Conservation (phyloP, 35 echinoderm and acorn worm species). For the Nesometra sesokonis region DNA sequence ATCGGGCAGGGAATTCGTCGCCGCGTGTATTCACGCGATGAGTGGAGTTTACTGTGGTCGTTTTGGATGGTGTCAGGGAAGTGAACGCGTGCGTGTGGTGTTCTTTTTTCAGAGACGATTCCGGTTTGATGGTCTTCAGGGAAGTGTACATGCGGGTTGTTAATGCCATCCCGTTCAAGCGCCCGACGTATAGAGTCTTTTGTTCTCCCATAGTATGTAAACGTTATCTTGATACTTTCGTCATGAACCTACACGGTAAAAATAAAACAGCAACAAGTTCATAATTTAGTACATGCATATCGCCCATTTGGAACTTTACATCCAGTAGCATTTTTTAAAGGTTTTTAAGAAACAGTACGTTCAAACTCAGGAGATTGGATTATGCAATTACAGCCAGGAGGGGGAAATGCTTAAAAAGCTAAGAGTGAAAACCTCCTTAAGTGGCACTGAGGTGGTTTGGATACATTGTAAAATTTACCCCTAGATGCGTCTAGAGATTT, state of each 20-base stretch:
- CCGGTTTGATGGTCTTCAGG: background rate
- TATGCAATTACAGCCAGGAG: no score
- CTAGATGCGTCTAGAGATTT: no score
- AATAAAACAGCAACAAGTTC: background rate
- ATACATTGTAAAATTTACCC: no score
- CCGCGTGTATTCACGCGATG: background rate
- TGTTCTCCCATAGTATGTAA: constrained; percentile 38
- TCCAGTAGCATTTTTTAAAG: background rate
- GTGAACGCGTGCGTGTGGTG: no score
- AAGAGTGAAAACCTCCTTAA: no score
- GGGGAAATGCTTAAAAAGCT: no score
- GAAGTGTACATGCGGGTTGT: background rate
- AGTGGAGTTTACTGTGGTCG: background rate
- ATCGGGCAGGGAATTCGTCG: background rate
- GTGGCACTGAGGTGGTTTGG: no score
- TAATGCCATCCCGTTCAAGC: background rate
- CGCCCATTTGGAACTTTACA: background rate
- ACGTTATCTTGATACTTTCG: constrained; percentile 47
- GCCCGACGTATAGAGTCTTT: constrained; percentile 1
- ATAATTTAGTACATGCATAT: background rate
- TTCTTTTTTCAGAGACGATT: background rate
- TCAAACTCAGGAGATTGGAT: no score
- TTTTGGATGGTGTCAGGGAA: no score
- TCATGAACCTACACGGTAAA: constrained; percentile 1
- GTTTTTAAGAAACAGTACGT: background rate